Percentiles rank a stretch among this genome's conserved stretches.
These are phyloP conservation scores for Recurvirostra avosetta DNA, from an alignment of 2,113 vertebrate species.

Conservation along the genomic window DNA sequence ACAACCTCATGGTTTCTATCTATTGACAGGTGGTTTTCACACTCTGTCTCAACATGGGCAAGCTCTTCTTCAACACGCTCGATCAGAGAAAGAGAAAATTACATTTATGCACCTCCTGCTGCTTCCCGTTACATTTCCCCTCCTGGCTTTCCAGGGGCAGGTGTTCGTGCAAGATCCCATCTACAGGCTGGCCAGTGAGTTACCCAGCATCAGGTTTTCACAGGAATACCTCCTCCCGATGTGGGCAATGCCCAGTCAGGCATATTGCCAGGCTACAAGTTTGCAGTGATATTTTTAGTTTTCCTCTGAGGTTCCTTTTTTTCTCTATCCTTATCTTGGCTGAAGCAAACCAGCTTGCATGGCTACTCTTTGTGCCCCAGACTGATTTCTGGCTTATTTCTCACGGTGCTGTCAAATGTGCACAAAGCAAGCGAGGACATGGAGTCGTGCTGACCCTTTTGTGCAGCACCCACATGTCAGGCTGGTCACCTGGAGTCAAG, in stretches of 20 bases:
- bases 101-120: not conserved
- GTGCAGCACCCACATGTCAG: accelerated
- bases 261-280: not conserved
- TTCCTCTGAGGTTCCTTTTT: conserved; percentile 4
- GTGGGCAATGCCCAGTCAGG: not conserved
- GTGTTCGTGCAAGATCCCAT: not conserved
- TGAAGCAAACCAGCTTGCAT: not conserved
- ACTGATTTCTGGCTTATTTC: not conserved
- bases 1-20: not conserved
- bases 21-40: conserved; percentile 15
- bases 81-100: conserved; percentile 25
- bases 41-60: not conserved
- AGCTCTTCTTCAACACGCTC: not conserved
- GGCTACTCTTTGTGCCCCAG: not conserved
- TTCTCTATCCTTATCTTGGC: not conserved
- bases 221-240: not conserved
- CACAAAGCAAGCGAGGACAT: accelerated
- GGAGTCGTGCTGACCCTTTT: not conserved
- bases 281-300: conserved; percentile 28
- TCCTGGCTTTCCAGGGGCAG: not conserved
- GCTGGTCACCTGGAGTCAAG: not conserved
- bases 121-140: not conserved
- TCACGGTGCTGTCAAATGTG: accelerated
- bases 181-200: not conserved
- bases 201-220: not conserved